These are phyloP conservation scores for Myotis brandtii DNA, from an alignment of 2,113 vertebrate species.

Conservation along the genomic window DNA sequence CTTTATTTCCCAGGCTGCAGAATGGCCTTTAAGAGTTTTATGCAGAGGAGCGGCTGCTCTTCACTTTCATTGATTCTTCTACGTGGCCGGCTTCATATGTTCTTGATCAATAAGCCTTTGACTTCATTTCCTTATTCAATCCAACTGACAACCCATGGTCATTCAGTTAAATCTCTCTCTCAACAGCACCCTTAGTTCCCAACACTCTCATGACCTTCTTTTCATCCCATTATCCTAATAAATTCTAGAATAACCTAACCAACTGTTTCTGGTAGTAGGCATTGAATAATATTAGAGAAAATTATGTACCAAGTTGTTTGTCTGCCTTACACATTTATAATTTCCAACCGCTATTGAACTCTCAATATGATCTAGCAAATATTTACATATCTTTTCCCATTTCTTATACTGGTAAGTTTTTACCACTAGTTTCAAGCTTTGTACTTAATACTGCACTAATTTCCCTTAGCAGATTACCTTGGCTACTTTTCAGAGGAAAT, in stretches of 20 bases:
- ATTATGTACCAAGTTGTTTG: neutral
- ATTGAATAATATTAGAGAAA: neutral
- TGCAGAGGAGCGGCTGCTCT: neutral
- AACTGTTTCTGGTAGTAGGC: neutral
- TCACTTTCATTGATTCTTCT: neutral
- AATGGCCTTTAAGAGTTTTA: neutral
- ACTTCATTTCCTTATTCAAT: conserved; percentile 19
- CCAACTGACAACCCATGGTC: neutral
- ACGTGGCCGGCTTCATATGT: neutral
- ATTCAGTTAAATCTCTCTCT: conserved; percentile 6
- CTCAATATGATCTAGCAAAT: neutral
- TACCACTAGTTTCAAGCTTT: neutral
- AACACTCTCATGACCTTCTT: neutral
- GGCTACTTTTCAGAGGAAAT: conserved; percentile 7
- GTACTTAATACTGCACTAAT: neutral
- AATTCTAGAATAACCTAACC: neutral
- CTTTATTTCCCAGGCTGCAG: neutral
- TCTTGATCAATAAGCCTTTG: conserved; percentile 9
- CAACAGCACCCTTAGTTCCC: neutral
- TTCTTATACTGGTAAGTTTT: neutral
- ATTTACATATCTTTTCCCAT: neutral
- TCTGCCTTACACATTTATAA: neutral
- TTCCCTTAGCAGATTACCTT: neutral
- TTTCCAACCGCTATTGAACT: neutral
- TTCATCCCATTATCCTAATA: neutral